Evolutionary conservation across 2,797 vertebrate genomes (phyloP), one percentile per base, ranked within the genome.

Genomic region (Antennarius maculatus): DNA sequence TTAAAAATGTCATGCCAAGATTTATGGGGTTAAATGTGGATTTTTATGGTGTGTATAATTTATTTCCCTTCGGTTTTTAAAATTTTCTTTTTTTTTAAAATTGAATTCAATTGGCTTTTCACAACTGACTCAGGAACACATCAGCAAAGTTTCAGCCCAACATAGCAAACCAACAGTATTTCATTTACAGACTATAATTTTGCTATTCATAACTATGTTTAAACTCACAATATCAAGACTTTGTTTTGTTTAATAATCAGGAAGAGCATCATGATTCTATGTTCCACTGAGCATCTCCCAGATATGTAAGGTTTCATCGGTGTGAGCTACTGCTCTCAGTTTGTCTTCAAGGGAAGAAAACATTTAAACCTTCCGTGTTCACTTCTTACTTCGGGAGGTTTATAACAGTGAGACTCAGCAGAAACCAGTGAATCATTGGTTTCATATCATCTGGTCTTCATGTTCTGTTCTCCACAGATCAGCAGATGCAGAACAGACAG

Each of bases 21-120:
- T 77, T 90, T 79, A 91, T 87, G 55, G 50, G 70, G 71, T 80
- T 76, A 90, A 91, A 89, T 88, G 86, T 81, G 78, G 83, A 81
- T 89, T 90, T 91, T 91, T 87, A 90, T 83, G 82, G 88, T 74
- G 81, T 88, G 84, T 83, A 84, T 88, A 91, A 88, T 74, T 88
- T 83, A 81, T 91, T 89, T 85, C 83, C 77, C 81, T 85, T 57
- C 77, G 86, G 59, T 71, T 84, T 87, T 88, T 84, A 42, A 84
- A 75, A 74, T 77, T 76, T 37, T 74, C 89, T 34, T 41, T 89
- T 86, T 75, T 2, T 2, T 67, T 48, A 34, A 86, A 86, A 91
- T 89, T 88, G 84, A 88, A 85, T 91, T 88, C 80, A 74, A 89
- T 74, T 67, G 74, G 74, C 77, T 76, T 62, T 81, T 86, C 77